Conservation (phyloP, 2,113 vertebrate species). For the Myiopsitta monachus region DNA sequence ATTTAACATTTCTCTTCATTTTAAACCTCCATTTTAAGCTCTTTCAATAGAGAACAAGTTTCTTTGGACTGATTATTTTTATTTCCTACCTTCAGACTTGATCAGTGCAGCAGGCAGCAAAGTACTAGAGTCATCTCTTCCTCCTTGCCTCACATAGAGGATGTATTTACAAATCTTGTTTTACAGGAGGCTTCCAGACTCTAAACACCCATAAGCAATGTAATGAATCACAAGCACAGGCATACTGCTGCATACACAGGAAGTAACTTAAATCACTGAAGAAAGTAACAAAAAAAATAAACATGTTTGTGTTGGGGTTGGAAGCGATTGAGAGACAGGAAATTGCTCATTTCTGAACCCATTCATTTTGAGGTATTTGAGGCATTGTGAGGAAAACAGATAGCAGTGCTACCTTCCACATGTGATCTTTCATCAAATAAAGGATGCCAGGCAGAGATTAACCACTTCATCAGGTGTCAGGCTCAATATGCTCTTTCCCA, state of each 20-base stretch:
- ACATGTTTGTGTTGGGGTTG: not conserved
- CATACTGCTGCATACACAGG: not conserved
- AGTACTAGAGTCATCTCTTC: not conserved
- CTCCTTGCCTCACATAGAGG: not conserved
- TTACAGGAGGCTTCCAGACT: not conserved
- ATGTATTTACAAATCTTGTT: conserved; percentile 10
- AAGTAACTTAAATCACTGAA: not conserved
- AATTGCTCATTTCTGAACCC: not conserved
- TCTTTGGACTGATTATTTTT: not conserved
- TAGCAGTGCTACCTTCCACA: not conserved
- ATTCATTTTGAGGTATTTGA: not conserved
- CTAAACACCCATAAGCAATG: not conserved
- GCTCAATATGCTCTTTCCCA: not conserved
- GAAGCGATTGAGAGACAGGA: not conserved
- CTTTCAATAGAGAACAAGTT: not conserved
- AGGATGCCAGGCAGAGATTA: not conserved
- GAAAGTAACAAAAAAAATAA: conserved; percentile 16
- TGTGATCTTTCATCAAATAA: not conserved
- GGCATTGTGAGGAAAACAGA: not conserved
- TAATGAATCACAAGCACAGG: conserved; percentile 35
- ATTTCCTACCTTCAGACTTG: not conserved
- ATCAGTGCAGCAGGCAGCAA: not conserved
- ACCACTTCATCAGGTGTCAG: not conserved
- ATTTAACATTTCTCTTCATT: not conserved
- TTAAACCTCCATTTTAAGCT: not conserved